phyloP scores from a whole-genome alignment of 2,797 vertebrate species.

The Pseudochirops cupreus region DNA sequence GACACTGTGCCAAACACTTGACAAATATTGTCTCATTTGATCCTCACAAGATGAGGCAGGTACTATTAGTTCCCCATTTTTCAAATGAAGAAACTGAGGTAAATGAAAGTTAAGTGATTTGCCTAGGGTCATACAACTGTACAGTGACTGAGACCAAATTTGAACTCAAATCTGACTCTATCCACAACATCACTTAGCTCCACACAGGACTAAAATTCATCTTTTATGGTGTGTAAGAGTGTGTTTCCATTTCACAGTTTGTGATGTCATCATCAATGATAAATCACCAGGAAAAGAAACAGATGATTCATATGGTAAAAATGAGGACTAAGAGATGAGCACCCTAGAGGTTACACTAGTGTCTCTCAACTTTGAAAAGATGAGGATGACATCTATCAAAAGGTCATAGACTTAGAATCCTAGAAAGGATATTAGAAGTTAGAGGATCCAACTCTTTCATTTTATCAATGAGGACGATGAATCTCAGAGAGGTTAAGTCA shows the following conservation, averaged over 20 bases:
- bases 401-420: background rate
- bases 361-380: background rate
- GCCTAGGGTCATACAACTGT: background rate
- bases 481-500: background rate
- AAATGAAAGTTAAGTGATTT: background rate
- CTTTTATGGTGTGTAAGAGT: background rate
- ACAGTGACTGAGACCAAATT: background rate
- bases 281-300: background rate
- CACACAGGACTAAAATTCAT: background rate
- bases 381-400: background rate
- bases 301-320: background rate
- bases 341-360: background rate
- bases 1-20: background rate
- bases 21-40: background rate
- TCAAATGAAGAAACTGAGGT: background rate
- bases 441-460: background rate
- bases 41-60: background rate
- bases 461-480: background rate
- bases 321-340: background rate
- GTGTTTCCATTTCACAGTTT: background rate
- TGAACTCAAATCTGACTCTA: background rate
- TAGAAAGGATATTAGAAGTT: background rate
- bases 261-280: background rate
- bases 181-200: background rate
- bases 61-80: background rate